These are phyloP conservation scores for Alauda arvensis DNA, from an alignment of 2,797 vertebrate genomes.

Conservation along the genomic window DNA sequence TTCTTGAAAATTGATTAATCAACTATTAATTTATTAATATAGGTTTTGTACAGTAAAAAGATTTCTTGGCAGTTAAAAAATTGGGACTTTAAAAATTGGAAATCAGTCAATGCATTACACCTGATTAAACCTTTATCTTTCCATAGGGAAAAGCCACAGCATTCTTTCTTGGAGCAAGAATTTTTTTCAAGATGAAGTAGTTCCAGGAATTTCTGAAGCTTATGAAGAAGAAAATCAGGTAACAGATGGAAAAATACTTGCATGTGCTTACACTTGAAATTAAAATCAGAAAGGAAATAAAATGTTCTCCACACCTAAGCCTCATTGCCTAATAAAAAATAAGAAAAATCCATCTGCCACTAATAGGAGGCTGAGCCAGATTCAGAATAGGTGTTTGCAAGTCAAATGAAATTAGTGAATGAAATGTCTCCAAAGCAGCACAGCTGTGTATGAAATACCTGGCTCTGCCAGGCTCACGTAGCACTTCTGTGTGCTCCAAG, in stretches of 20 bases:
- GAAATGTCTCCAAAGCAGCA: background rate
- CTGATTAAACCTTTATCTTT: background rate
- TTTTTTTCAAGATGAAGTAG: background rate
- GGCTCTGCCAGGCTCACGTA: accelerated
- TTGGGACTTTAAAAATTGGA: background rate
- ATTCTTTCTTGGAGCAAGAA: background rate
- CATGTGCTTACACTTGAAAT: background rate
- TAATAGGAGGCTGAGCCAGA: background rate
- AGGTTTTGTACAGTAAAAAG: background rate
- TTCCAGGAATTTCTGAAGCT: background rate
- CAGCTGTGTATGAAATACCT: background rate
- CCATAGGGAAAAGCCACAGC: background rate
- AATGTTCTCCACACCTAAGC: background rate
- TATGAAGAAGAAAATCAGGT: background rate
- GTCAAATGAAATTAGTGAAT: background rate
- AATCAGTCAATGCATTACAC: background rate
- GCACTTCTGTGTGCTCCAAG: background rate
- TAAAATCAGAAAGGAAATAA: constrained; percentile 16
- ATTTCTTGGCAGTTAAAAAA: background rate
- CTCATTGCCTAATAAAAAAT: background rate
- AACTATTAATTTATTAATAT: background rate
- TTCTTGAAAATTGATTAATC: background rate
- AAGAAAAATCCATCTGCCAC: background rate
- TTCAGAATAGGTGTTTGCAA: background rate
- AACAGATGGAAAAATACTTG: constrained; percentile 25